These are phyloP conservation scores for Trichonephila inaurata DNA, from an alignment of 1,140 invertebrate species.

Conservation along the genomic window DNA sequence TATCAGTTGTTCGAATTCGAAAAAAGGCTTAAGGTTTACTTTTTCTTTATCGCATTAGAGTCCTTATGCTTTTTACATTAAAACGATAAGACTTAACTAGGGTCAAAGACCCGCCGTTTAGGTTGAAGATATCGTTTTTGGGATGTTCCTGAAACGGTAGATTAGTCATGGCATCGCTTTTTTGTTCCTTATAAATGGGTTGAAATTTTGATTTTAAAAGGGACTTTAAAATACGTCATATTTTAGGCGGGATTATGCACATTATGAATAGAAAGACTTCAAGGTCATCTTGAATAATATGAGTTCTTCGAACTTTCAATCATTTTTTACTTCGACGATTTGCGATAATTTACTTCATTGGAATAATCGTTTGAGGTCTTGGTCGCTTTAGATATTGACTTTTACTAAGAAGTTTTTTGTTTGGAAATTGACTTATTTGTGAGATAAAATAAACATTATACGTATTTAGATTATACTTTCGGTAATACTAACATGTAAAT, in stretches of 20 bases:
- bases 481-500: too few relatives aligned
- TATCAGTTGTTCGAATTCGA: background rate
- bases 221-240: background rate
- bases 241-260: background rate
- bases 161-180: background rate
- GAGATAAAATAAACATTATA: too few relatives aligned
- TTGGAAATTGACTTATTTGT: too few relatives aligned
- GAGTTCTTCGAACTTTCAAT: background rate
- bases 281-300: background rate
- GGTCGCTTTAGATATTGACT: too few relatives aligned
- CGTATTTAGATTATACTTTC: too few relatives aligned
- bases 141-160: background rate
- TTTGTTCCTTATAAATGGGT: background rate
- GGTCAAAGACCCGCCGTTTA: slow-evolving; percentile 2
- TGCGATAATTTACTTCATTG: too few relatives aligned
- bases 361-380: too few relatives aligned
- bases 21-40: background rate
- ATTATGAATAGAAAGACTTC: background rate
- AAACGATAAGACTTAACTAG: background rate
- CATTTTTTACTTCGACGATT: background rate
- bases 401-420: too few relatives aligned
- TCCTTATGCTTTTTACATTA: background rate
- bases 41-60: background rate
- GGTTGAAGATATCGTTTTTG: background rate
- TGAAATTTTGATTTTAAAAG: background rate